Evolutionary conservation across 2,888 invertebrate genomes (phyloP).

Genomic region (Dusona sp.): DNA sequence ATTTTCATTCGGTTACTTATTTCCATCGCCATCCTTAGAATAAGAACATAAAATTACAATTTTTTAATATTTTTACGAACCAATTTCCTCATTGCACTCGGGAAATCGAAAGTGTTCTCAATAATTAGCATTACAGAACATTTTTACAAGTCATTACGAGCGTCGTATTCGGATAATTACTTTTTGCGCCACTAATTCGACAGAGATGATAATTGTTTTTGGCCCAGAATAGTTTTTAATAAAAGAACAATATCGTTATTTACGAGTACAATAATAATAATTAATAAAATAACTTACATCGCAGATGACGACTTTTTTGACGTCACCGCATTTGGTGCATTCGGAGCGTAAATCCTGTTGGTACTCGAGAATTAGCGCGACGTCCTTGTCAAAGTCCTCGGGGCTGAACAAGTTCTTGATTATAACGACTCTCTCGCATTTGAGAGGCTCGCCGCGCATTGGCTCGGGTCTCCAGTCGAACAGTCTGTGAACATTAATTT

Average conservation of each 20-base stretch:
- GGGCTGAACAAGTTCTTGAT: slow-evolving; percentile 97
- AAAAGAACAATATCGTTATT: background rate
- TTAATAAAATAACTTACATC: slow-evolving; percentile 91
- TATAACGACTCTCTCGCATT: slow-evolving; percentile 96
- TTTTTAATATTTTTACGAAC: background rate
- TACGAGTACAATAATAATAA: background rate
- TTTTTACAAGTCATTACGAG: background rate
- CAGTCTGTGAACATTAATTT: slow-evolving; percentile 86
- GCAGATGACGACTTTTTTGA: slow-evolving; percentile 95
- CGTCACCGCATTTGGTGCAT: slow-evolving; percentile 95
- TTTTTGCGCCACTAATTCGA: background rate
- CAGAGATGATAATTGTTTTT: background rate
- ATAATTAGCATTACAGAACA: too few relatives aligned
- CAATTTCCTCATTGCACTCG: background rate
- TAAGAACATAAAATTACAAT: background rate
- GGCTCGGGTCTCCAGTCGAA: slow-evolving; percentile 99
- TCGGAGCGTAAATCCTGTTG: slow-evolving; percentile 96
- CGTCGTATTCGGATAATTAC: background rate
- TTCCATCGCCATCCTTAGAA: background rate
- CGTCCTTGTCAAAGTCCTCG: slow-evolving; percentile 95
- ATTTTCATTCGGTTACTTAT: background rate
- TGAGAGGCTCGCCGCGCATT: slow-evolving; percentile 92
- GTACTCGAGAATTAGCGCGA: slow-evolving; percentile 94
- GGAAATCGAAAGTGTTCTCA: background rate
- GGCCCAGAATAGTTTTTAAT: background rate